phyloP scores from a whole-genome alignment of 2,888 invertebrate species.

The Cantharis nigra region DNA sequence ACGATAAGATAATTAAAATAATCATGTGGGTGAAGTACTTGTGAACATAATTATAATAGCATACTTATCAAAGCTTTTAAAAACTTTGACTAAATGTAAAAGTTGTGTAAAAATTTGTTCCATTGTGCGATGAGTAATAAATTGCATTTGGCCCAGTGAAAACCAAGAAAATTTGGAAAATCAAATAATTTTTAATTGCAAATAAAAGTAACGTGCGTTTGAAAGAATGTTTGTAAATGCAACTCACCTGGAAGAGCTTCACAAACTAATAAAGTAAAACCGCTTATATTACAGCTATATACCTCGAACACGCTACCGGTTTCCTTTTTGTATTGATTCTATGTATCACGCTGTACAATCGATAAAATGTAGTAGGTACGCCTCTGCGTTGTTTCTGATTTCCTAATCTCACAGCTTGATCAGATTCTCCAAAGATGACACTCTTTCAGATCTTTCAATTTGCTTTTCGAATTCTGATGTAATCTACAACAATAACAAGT shows the following conservation, averaged over 20 bases:
- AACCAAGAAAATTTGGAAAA: background rate
- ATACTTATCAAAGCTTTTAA: background rate
- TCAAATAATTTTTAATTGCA: background rate
- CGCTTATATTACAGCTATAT: constrained; percentile 24
- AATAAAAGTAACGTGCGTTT: background rate
- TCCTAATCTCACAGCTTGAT: background rate
- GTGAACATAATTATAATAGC: background rate
- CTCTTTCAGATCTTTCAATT: background rate
- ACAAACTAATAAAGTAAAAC: constrained; percentile 31
- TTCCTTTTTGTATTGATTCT: constrained; percentile 32
- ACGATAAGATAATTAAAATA: background rate
- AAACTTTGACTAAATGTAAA: background rate
- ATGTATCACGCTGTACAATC: constrained; percentile 10
- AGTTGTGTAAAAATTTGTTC: background rate
- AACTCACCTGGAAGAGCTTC: constrained; percentile 32
- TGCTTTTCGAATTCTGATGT: background rate
- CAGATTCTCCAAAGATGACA: background rate
- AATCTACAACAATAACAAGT: background rate
- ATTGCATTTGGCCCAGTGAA: background rate
- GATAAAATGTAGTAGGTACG: constrained; percentile 19
- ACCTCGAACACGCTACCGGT: constrained; percentile 33
- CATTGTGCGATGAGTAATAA: background rate
- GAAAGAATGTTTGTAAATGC: background rate
- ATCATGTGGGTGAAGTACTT: background rate
- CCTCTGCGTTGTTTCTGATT: constrained; percentile 16